These are phyloP conservation scores for Anolis carolinensis DNA, from an alignment of 2,113 vertebrate genomes.

Conservation along the genomic window DNA sequence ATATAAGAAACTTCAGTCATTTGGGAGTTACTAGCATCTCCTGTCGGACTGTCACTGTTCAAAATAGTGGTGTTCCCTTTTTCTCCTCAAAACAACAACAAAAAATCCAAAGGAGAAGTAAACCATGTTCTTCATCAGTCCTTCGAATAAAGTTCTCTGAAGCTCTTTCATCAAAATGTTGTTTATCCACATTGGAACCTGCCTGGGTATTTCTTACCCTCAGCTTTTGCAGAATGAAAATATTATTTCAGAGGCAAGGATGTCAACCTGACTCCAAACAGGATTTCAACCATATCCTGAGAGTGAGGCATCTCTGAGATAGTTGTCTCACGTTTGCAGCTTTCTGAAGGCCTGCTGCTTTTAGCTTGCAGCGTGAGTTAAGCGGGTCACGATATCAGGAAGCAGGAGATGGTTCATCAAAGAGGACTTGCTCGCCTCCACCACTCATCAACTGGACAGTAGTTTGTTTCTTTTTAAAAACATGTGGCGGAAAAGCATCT, in stretches of 20 bases:
- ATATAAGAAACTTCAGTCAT: too few relatives aligned
- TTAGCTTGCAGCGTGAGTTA: conserved; percentile 83
- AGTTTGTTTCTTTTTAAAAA: conserved; percentile 86
- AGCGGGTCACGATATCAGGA: conserved; percentile 99
- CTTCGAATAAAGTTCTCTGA: conserved; percentile 60
- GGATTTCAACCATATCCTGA: conserved; percentile 97
- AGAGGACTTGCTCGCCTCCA: conserved; percentile 79
- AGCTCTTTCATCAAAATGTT: conserved; percentile 78
- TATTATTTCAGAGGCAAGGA: conserved; percentile 93
- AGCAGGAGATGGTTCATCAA: conserved; percentile 98
- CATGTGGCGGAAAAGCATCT: conserved; percentile 94
- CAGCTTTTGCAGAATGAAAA: conserved; percentile 91
- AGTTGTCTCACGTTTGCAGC: conserved; percentile 76
- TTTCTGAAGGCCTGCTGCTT: conserved; percentile 80
- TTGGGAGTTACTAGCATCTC: background rate
- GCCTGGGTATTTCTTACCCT: conserved; percentile 68
- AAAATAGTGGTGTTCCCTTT: too few relatives aligned
- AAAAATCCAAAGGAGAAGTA: conserved; percentile 32
- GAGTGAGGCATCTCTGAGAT: conserved; percentile 83
- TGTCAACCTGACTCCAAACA: conserved; percentile 99
- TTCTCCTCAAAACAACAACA: too few relatives aligned
- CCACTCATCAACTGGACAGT: conserved; percentile 88
- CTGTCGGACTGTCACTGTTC: too few relatives aligned
- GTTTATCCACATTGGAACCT: conserved; percentile 76
- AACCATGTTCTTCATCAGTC: conserved; percentile 50